A percentile compares a stretch with the other conserved stretches of the same genome.
Conservation (phyloP, 2,113 vertebrate species). For the Turnix velox region DNA sequence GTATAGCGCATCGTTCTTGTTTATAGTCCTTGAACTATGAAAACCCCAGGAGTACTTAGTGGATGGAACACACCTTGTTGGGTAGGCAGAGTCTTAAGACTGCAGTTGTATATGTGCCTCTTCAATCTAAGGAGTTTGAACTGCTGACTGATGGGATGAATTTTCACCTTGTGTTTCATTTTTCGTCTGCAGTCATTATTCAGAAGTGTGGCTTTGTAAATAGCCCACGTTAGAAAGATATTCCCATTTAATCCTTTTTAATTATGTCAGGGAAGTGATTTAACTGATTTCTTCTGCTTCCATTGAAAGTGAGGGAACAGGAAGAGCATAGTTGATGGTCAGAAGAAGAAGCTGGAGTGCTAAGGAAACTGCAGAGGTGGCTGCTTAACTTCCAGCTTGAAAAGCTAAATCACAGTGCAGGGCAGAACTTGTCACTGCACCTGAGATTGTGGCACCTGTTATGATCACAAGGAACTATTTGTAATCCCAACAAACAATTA, state of each 20-base stretch:
- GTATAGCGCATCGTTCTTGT: constrained; percentile 8
- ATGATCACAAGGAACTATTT: neutral
- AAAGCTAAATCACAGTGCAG: neutral
- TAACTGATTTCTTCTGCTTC: neutral
- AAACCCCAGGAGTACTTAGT: neutral
- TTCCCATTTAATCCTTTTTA: neutral
- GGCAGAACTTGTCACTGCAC: neutral
- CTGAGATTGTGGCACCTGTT: neutral
- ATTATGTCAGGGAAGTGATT: neutral
- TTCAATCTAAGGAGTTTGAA: neutral
- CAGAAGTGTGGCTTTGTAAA: neutral
- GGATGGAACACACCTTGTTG: neutral
- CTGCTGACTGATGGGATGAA: neutral
- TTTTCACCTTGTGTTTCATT: neutral
- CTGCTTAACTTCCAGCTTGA: neutral
- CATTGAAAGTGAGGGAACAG: neutral
- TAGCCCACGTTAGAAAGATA: neutral
- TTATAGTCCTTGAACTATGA: constrained; percentile 21
- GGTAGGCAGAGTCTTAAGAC: neutral
- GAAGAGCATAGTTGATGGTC: neutral
- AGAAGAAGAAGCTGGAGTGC: neutral
- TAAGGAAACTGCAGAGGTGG: neutral
- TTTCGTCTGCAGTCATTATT: neutral
- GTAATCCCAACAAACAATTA: neutral
- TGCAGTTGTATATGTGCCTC: neutral